Conservation (phyloP, 2,797 vertebrate species). For the Rhincodon typus region DNA sequence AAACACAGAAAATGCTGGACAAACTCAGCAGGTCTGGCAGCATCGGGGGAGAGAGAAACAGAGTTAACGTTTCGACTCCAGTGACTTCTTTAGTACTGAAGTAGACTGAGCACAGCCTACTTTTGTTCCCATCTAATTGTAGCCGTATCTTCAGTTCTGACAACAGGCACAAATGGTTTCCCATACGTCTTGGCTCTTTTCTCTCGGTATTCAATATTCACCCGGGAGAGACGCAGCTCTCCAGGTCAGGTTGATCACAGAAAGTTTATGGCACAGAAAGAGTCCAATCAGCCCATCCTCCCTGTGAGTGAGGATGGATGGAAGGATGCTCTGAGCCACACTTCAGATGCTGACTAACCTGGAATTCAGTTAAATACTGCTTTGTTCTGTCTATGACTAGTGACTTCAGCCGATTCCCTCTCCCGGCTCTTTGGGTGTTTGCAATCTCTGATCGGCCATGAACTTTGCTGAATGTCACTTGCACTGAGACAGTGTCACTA, state of each 20-base stretch:
- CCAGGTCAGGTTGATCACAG: not conserved
- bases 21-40: too few relatives aligned
- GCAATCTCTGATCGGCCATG: not conserved
- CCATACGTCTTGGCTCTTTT: not conserved
- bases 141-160: too few relatives aligned
- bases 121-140: too few relatives aligned
- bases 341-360: not conserved
- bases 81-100: too few relatives aligned
- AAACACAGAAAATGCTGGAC: too few relatives aligned
- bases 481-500: conserved; percentile 52
- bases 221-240: not conserved
- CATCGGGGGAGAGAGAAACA: too few relatives aligned
- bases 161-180: not conserved
- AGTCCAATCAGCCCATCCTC: too few relatives aligned
- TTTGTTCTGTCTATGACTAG: too few relatives aligned
- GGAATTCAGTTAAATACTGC: not conserved
- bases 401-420: not conserved
- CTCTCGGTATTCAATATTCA: not conserved
- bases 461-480: conserved; percentile 13
- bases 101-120: too few relatives aligned
- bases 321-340: not conserved
- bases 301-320: too few relatives aligned
- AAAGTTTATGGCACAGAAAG: too few relatives aligned
- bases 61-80: too few relatives aligned
- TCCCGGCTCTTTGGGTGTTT: not conserved